Conservation (phyloP, 2,797 vertebrate genomes). For the Lateolabrax maculatus region DNA sequence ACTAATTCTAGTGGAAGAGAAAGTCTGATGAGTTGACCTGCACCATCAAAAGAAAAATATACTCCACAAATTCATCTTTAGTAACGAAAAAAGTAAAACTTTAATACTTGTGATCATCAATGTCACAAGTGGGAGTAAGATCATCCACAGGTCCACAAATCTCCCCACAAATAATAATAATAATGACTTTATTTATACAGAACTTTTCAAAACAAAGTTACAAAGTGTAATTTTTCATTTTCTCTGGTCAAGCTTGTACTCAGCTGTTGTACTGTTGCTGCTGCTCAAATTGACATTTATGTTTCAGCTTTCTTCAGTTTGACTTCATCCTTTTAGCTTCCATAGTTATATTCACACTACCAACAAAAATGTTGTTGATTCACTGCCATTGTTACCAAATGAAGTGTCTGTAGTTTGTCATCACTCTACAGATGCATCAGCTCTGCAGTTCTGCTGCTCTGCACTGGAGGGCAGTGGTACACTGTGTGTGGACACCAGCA, state of each 20-base stretch:
- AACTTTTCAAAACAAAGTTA: no score
- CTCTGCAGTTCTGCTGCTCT: conserved; percentile 24
- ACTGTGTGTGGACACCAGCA: conserved; percentile 24
- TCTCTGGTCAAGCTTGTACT: no score
- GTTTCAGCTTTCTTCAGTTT: neutral
- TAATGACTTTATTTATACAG: no score
- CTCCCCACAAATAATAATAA: neutral
- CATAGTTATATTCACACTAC: neutral
- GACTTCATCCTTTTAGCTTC: neutral
- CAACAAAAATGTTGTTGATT: neutral
- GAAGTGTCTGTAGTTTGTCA: no score
- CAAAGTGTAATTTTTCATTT: no score
- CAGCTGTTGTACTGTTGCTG: no score
- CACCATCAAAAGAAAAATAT: no score
- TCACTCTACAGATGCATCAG: no score
- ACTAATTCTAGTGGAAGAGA: neutral
- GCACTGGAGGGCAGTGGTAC: conserved; percentile 84
- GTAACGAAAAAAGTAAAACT: neutral
- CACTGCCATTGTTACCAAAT: neutral
- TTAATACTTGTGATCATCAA: no score
- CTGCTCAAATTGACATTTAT: no score
- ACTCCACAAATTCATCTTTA: neutral
- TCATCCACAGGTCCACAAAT: neutral
- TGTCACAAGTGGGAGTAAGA: no score
- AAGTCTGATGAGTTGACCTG: neutral